Evolutionary conservation across 2,797 vertebrate species (phyloP), one percentile per base, ranked within the genome.

Genomic region (Tangara arthus): DNA sequence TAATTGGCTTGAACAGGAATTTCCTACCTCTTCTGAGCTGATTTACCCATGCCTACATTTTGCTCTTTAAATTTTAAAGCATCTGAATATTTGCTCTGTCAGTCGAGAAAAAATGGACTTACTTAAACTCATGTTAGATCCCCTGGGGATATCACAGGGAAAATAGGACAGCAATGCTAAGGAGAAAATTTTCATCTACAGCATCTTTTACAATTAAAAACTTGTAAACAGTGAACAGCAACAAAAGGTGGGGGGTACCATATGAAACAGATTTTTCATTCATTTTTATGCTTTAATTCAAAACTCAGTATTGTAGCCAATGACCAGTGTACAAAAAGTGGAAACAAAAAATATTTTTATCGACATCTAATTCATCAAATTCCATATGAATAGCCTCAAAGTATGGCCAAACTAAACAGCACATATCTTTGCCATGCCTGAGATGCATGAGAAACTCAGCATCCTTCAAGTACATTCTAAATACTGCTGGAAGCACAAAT

Each of bases 11-110:
- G 44, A 46, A 89, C 46, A 12, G 28, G 71, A 83, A 53, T 80
- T 76, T 89, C 56, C 60, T 89, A 52, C 50, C 57, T 96, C 72
- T 71, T 83, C 69, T 82, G 59, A 87, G 85, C 59, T 60, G 53
- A 82, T 92, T 93, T 90, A 66, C 53, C 66, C 91, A 60, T 66
- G 47, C 59, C 73, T 91, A 57, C 87, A 76, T 90, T 91, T 89
- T 82, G 73, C 71, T 96, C 60, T 97, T 97, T 94, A 97, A 95
- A 97, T 96, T 97, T 97, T 96, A 96, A 97, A 97, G 87, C 94
- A 72, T 89, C 87, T 96, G 93, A 96, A 93, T 90, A 95, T 93
- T 95, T 96, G 93, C 82, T 95, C 91, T 96, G 91, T 91, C 92
- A 96, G 92, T 96, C 24, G 92, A 96, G 75, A 91, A 94, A 86